Evolutionary conservation across 2,888 invertebrate species (phyloP).

Genomic region (Aphidoletes aphidimyza): DNA sequence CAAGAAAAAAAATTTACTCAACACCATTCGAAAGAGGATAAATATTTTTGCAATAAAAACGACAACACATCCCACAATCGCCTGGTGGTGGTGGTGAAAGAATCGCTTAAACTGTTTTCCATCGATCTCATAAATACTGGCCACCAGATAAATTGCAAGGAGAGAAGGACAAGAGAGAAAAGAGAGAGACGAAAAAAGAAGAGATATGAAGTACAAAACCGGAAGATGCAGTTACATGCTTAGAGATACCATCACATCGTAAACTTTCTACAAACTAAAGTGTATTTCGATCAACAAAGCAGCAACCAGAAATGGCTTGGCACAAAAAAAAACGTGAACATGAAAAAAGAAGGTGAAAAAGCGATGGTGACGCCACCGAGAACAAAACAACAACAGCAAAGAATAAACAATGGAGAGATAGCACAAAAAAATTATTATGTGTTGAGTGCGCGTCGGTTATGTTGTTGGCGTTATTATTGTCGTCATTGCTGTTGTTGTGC

Average conservation of each 20-base stretch:
- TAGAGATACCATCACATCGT: conserved; percentile 38
- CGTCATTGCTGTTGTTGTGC: not conserved
- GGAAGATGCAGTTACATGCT: conserved; percentile 49
- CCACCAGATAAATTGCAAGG: not conserved
- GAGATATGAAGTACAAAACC: not conserved
- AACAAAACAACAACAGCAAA: not conserved
- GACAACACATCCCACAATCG: not conserved
- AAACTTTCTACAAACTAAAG: conserved; percentile 50
- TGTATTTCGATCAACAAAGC: conserved; percentile 37
- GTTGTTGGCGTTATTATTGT: not conserved
- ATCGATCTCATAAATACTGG: conserved; percentile 44
- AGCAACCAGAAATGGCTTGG: not conserved
- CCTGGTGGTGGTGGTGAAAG: not conserved
- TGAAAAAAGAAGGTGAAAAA: conserved; percentile 34
- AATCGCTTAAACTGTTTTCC: conserved; percentile 43
- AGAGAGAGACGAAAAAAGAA: not conserved
- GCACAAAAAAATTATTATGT: conserved; percentile 33
- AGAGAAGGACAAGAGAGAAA: not conserved
- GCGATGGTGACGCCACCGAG: conserved; percentile 33
- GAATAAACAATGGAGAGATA: conserved; percentile 29
- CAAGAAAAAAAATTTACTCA: not conserved
- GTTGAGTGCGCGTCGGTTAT: conserved; percentile 22
- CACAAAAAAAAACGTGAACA: not conserved
- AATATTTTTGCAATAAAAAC: not conserved
- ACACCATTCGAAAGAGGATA: not conserved